Conservation (phyloP, 2,888 invertebrate species). For the Hermodice carunculata region DNA sequence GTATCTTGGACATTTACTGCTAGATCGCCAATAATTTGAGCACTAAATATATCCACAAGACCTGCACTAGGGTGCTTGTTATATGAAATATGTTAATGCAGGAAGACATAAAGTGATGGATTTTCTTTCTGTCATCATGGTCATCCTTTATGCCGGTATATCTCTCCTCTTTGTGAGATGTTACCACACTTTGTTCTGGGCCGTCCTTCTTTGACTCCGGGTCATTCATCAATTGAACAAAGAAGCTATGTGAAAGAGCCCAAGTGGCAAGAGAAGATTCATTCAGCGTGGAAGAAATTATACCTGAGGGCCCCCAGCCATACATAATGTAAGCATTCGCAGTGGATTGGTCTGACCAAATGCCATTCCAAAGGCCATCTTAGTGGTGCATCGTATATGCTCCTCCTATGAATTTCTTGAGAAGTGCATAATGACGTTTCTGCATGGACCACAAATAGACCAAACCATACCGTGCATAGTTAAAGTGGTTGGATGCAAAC, state of each 20-base stretch:
- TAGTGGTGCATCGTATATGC: conserved; percentile 41
- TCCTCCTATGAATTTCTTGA: conserved; percentile 33
- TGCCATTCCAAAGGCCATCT: conserved; percentile 4
- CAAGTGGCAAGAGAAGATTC: conserved; percentile 37
- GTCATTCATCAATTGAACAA: conserved; percentile 15
- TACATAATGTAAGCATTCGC: conserved; percentile 48
- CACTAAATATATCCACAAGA: conserved; percentile 15
- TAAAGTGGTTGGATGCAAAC: conserved; percentile 42
- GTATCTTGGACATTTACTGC: conserved; percentile 17
- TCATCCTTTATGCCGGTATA: conserved; percentile 26
- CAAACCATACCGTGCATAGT: conserved; percentile 41
- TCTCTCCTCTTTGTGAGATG: conserved; percentile 36
- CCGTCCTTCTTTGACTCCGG: conserved; percentile 3
- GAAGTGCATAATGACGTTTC: conserved; percentile 24
- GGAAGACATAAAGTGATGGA: conserved; percentile 17
- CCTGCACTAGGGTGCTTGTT: conserved; percentile 8
- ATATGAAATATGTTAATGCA: conserved; percentile 24
- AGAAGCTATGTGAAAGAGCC: conserved; percentile 40
- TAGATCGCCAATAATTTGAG: conserved; percentile 9
- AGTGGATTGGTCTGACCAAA: conserved; percentile 47
- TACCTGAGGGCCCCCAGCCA: conserved; percentile 42
- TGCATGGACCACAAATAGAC: conserved; percentile 41
- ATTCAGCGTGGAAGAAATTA: conserved; percentile 45
- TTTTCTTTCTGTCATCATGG: conserved; percentile 21
- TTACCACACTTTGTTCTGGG: not conserved